Base-by-base conservation (phyloP, 2,888 invertebrate species). In the Fragum whitleyi region DNA sequence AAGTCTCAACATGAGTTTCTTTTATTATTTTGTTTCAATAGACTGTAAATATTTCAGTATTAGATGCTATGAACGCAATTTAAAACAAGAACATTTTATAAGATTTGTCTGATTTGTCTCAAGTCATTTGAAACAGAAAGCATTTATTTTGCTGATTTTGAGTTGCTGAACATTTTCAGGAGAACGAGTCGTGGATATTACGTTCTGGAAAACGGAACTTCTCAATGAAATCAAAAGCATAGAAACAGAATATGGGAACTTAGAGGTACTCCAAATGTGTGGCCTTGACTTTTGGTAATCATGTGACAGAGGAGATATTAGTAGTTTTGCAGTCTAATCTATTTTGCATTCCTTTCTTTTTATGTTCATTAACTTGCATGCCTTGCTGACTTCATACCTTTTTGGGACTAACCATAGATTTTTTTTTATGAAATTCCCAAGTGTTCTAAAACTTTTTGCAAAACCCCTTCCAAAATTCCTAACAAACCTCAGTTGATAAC, bases 161-260 rank as follows among this genome's bases (percentile, higher is more conserved):
- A 36, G 3, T 36, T 3, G 32, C 32, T 36, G 32, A 36, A n/a
- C 32, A 77, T 55, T 82, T 87, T 83, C 87, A 92, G 93, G 89
- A 0, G 98, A 98, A 94, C 95, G 98, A 80, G 96, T 98, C 87
- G 97, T 97, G 0, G 98, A 98, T 92, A 96, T 97, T 0, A 97
- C 97, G 2, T 98, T 97, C 94, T 98, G 98, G 98, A 95, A 97
- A 77, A 97, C 97, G 62, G 98, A 98, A 95, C 96, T 97, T 2
- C 91, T 94, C 73, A 96, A 96, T 36, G 98, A 98, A 94, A 95
- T 97, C 92, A 97, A 97, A 93, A 96, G 96, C 81, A 95, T 97
- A 79, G 95, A 97, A 71, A 95, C 96, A 7, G 97, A 98, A 92
- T 95, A 97, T 92, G 97, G 97, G 92, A 96, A 97, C 74, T 95